Percentiles rank a stretch among this genome's conserved stretches.
Conservation (phyloP, 2,113 vertebrate species). For the Takifugu flavidus region DNA sequence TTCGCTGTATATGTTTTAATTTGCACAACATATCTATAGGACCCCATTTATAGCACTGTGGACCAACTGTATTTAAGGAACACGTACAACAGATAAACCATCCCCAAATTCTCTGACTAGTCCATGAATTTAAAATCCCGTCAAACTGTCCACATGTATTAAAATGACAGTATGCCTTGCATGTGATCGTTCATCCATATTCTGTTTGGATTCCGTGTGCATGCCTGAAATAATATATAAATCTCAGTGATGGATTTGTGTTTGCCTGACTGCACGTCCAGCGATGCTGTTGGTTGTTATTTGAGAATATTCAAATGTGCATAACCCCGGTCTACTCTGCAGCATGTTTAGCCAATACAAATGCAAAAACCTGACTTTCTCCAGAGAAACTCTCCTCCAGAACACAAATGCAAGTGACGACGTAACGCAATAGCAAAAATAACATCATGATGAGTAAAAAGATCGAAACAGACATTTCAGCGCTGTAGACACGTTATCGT, state of each 20-base stretch:
- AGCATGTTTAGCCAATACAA: conserved; percentile 55
- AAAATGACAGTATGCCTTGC: too few species aligned
- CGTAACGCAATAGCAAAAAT: conserved; percentile 3
- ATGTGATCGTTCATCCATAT: too few species aligned
- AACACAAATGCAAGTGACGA: conserved; percentile 26
- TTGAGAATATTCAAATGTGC: conserved; percentile 46
- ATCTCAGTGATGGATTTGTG: too few species aligned
- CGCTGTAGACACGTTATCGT: not conserved
- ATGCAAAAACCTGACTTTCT: conserved; percentile 33
- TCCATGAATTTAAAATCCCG: too few species aligned
- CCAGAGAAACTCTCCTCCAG: conserved; percentile 23
- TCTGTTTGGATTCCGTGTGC: too few species aligned
- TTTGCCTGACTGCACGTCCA: not conserved
- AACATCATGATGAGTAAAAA: conserved; percentile 4
- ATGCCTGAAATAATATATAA: too few species aligned
- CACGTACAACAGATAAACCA: too few species aligned
- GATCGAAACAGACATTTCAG: too few species aligned
- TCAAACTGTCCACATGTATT: too few species aligned
- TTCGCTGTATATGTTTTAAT: not conserved
- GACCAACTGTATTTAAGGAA: too few species aligned
- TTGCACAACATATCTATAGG: not conserved
- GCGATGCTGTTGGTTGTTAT: conserved; percentile 34
- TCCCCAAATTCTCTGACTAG: too few species aligned
- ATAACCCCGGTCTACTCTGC: conserved; percentile 47
- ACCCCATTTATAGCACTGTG: too few species aligned